These are phyloP conservation scores for Corticium candelabrum DNA, from an alignment of 37 sponge, comb jelly and placozoan genomes.

Conservation along the genomic window DNA sequence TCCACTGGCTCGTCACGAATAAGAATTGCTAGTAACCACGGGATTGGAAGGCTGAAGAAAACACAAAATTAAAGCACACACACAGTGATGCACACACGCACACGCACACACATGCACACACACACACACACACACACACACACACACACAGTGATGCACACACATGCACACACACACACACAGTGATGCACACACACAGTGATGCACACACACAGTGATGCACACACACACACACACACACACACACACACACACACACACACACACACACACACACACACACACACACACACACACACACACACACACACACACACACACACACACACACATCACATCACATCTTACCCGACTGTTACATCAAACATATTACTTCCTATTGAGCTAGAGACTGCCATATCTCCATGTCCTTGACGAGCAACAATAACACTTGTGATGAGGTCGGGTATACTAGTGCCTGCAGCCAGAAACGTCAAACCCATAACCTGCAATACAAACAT, in stretches of 20 bases:
- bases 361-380: conserved; percentile 36
- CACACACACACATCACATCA: too few species aligned
- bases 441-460: conserved; percentile 32
- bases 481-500: conserved; percentile 20
- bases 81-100: too few species aligned
- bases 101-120: neutral
- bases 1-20: conserved; percentile 6
- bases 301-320: conserved; percentile 5
- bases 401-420: conserved; percentile 33
- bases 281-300: conserved; percentile 5
- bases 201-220: too few species aligned
- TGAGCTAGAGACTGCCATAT: conserved; percentile 41
- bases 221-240: too few species aligned
- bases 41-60: conserved; percentile 12
- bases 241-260: neutral
- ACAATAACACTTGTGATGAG: conserved; percentile 35
- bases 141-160: neutral
- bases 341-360: conserved; percentile 22
- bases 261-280: conserved; percentile 5
- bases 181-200: too few species aligned
- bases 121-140: neutral
- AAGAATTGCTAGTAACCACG: neutral
- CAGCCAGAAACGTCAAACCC: conserved; percentile 36
- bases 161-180: too few species aligned
- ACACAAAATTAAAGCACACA: too few species aligned